Evolutionary conservation across 1,140 invertebrate species (phyloP), one percentile per base, ranked within the genome.

Genomic region (Hyphantria cunea): DNA sequence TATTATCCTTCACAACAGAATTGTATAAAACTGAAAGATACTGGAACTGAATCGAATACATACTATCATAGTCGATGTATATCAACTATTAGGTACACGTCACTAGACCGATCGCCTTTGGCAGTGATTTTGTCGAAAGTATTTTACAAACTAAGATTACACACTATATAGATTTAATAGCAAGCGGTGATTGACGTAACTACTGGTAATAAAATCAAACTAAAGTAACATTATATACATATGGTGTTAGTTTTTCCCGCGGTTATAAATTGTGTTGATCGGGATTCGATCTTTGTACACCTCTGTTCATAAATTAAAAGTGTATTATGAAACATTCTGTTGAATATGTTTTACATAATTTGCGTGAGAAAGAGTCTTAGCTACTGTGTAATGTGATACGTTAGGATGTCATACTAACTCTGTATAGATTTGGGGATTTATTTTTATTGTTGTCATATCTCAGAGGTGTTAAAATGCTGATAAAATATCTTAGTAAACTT

Each of bases 91-190:
- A 39, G 37, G 37, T 39, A 6, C 33, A 8, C 55, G 32, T 33
- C 53, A 55, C 25, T 45, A 55, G 70, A 70, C 54, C 41, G 50
- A 67, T 77, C 67, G 82, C 84, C 82, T 74, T 70, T 80, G 72
- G 84, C 72, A 81, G 63, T 63, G 81, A 85, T 84, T 83, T 82
- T 68, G 72, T 76, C 61, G 68, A 79, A 78, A 83, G 68, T 74
- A 78, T 70, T 73, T 73, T 70, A 74, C 82, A 70, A 74, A 58
- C 62, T 59, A 14, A 77, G 56, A 78, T 81, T 78, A 58, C 33
- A 58, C 25, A 58, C 32, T 49, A 17, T 58, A 58, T 39, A n/a
- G 31, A 49, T 58, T 58, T 58, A 58, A 58, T 58, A 33, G 55
- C 42, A 14, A 13, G 2, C 9, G 8, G 47, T 58, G 55, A 49